Evolutionary conservation across 2,113 vertebrate species (phyloP).

Genomic region (Xenotilapia flavipinnis): DNA sequence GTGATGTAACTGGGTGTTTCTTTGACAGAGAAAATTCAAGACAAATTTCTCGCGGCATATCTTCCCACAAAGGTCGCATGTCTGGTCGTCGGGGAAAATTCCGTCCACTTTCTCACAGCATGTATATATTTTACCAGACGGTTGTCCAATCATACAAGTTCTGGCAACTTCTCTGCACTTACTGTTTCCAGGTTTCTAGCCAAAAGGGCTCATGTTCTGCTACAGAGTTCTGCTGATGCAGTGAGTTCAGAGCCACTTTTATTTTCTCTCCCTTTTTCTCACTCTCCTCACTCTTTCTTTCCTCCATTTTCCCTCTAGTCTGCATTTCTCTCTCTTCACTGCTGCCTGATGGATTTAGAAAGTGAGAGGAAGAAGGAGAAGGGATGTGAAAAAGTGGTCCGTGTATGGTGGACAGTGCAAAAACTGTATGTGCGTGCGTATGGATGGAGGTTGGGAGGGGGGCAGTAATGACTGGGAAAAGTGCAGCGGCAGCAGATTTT

Average conservation of each 20-base stretch:
- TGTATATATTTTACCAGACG: neutral
- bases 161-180: conserved; percentile 4
- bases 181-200: conserved; percentile 16
- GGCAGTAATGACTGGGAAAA: conserved; percentile 37
- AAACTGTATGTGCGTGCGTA: neutral
- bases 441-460: neutral
- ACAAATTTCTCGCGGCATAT: neutral
- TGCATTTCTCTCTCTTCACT: conserved; percentile 44
- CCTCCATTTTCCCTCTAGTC: conserved; percentile 43
- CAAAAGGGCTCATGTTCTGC: conserved; percentile 11
- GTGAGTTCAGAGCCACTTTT: conserved; percentile 21
- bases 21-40: neutral
- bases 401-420: conserved; percentile 13
- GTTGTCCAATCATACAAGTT: conserved; percentile 9
- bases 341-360: conserved; percentile 38
- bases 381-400: neutral
- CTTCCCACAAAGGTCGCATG: neutral
- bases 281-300: neutral
- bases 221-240: conserved; percentile 48
- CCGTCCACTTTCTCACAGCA: neutral
- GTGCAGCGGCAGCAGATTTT: conserved; percentile 62
- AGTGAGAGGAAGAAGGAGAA: neutral
- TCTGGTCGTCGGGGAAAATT: neutral
- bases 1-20: neutral
- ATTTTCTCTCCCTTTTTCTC: neutral